phyloP scores from a whole-genome alignment of 1,140 invertebrate genomes.

The Lucilia cuprina region DNA sequence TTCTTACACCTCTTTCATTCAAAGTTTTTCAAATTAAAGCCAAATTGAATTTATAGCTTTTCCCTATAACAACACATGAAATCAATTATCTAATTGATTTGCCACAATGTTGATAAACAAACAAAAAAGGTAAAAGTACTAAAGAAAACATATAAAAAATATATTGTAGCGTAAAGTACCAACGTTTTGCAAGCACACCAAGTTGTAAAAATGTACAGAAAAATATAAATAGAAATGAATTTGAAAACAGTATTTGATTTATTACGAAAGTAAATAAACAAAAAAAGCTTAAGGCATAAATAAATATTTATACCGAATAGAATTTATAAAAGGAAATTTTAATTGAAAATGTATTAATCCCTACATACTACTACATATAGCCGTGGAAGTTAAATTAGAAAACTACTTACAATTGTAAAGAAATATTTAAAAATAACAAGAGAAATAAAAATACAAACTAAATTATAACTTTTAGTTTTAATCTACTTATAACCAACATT shows the following conservation, averaged over 20 bases:
- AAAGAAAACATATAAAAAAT: not conserved
- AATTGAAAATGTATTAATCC: not conserved
- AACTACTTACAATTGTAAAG: not conserved
- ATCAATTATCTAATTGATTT: conserved; percentile 13
- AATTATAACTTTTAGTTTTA: conserved; percentile 12
- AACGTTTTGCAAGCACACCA: not conserved
- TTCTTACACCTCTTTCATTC: not conserved
- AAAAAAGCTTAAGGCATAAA: not conserved
- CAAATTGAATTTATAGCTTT: not conserved
- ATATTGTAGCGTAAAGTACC: not conserved
- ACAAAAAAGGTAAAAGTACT: not conserved
- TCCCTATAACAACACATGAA: not conserved
- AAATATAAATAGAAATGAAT: no score
- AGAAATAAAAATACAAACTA: not conserved
- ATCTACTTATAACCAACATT: conserved; percentile 9
- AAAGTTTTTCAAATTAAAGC: not conserved
- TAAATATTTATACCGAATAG: not conserved
- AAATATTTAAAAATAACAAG: not conserved
- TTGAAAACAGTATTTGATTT: no score
- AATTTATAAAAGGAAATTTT: not conserved
- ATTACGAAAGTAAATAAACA: not conserved
- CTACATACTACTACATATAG: not conserved
- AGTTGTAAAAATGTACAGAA: no score
- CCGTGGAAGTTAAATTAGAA: not conserved
- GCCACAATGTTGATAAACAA: conserved; percentile 11